These are phyloP conservation scores for Prunella strophiata DNA, from an alignment of 2,797 vertebrate species.

Conservation along the genomic window DNA sequence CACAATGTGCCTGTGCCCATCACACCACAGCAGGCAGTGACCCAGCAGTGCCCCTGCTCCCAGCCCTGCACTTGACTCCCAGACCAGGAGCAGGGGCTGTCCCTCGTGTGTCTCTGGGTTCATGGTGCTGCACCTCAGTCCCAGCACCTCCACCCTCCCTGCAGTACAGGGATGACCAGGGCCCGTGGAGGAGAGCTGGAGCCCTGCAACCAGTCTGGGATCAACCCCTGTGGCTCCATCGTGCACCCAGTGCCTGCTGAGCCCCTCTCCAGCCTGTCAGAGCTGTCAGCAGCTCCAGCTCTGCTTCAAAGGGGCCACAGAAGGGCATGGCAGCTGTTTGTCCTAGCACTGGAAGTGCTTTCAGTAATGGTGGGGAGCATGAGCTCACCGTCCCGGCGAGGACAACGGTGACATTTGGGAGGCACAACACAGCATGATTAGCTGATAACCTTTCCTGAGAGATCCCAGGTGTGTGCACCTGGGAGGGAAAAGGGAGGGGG, in stretches of 20 bases:
- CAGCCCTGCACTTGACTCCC: neutral
- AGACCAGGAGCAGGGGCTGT: neutral
- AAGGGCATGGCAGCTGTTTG: neutral
- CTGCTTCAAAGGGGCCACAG: neutral
- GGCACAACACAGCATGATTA: neutral
- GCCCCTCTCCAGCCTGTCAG: neutral
- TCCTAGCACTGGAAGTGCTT: neutral
- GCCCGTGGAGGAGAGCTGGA: rapidly evolving
- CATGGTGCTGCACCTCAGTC: neutral
- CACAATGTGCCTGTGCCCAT: rapidly evolving
- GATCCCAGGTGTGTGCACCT: slow-evolving; percentile 17
- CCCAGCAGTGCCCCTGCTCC: neutral
- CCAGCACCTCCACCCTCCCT: neutral
- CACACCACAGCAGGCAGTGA: neutral
- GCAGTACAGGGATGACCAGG: neutral
- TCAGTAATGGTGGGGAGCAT: neutral
- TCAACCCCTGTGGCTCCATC: neutral
- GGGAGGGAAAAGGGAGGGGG: neutral
- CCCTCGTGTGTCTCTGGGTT: neutral
- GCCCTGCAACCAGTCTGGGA: rapidly evolving
- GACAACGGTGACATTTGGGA: slow-evolving; percentile 56
- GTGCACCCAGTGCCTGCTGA: neutral
- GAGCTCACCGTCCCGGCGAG: neutral
- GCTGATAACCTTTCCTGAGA: slow-evolving; percentile 57
- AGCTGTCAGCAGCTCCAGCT: neutral